Base-by-base conservation (phyloP, 2,797 vertebrate species). In the Thalassophryne amazonica region DNA sequence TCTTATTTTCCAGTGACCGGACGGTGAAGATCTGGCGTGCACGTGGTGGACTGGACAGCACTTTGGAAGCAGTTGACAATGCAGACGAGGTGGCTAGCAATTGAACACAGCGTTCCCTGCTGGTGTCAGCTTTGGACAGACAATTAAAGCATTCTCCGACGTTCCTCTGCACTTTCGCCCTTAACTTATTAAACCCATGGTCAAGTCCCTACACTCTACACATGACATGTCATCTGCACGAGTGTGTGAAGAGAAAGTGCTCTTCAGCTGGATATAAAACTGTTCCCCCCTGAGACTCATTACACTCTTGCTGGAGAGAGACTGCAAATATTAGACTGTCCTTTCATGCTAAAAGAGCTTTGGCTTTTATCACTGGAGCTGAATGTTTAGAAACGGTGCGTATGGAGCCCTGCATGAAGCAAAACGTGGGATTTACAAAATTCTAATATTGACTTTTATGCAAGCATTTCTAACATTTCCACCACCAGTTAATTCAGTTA, bases 21-120 rank as follows among this genome's bases (percentile, higher is more conserved):
- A 97, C 96, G 0, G 95, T 98, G 84, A 94, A 94, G 87, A 96
- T 98, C 81, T 98, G 96, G 96, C 94, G 94, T 41, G 90, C 92
- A 7, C 92, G 92, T 11, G 92, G 89, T 11, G 67, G 90, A 23
- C 83, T 93, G 38, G 97, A 98, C 57, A 61, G 62, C 76, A 67
- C 61, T 51, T 34, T 65, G 5, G 90, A 91, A 19, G 13, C 27
- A 20, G 49, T 0, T 0, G 89, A 90, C 54, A 74, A 67, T 16
- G 53, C 35, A 0, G 89, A 91, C 3, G 90, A 91, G 37, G 81
- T 78, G 40, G 80, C 81, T 30, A 86, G 81, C 62, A 88, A 67
- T 81, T 89, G 75, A 88, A 12, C 18, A 2, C 19, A 6, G 43
- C 29, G 7, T 46, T 36, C 12, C 34, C 60, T 20, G 25, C 40